Percentiles rank a stretch among this genome's conserved stretches.
Evolutionary conservation across 2,797 vertebrate species (phyloP).

Genomic region (Myripristis murdjan): DNA sequence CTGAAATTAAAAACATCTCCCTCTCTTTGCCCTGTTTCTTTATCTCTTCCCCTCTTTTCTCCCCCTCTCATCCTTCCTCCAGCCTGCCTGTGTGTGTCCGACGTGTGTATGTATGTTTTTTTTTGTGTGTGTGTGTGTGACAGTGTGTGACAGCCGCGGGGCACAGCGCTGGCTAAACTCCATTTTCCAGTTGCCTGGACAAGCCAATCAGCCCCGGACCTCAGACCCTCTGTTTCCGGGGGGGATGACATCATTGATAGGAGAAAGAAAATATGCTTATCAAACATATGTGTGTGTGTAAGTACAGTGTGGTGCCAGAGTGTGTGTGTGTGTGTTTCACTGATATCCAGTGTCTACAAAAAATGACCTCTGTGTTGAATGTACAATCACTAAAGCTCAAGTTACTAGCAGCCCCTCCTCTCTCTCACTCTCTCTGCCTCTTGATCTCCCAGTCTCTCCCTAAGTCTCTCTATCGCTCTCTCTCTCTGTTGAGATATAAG

Average conservation of each 20-base stretch:
- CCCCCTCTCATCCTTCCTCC: conserved; percentile 6
- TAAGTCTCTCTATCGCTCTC: conserved; percentile 42
- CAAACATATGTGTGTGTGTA: conserved; percentile 19
- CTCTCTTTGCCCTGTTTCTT: conserved; percentile 3
- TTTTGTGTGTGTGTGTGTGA: conserved; percentile 19
- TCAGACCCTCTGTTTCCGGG: conserved; percentile 42
- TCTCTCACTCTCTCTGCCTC: conserved; percentile 23
- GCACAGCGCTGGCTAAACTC: conserved; percentile 57
- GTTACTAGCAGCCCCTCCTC: conserved; percentile 71
- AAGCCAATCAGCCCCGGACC: conserved; percentile 63
- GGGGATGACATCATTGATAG: conserved; percentile 75
- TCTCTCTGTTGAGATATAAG: conserved; percentile 69
- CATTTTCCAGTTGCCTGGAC: conserved; percentile 73
- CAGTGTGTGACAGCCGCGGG: conserved; percentile 42
- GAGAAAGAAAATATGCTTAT: conserved; percentile 27
- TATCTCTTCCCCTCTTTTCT: conserved; percentile 7
- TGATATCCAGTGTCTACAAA: conserved; percentile 68
- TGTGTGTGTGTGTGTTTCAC: conserved; percentile 37
- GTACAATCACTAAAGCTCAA: conserved; percentile 78
- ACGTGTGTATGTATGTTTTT: conserved; percentile 16
- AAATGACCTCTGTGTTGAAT: conserved; percentile 81
- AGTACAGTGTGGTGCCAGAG: conserved; percentile 27
- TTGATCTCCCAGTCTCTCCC: conserved; percentile 1
- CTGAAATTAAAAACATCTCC: conserved; percentile 11
- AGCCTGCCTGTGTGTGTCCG: conserved; percentile 20